Conservation (phyloP, 2,797 vertebrate species). For the Anguilla marmorata region DNA sequence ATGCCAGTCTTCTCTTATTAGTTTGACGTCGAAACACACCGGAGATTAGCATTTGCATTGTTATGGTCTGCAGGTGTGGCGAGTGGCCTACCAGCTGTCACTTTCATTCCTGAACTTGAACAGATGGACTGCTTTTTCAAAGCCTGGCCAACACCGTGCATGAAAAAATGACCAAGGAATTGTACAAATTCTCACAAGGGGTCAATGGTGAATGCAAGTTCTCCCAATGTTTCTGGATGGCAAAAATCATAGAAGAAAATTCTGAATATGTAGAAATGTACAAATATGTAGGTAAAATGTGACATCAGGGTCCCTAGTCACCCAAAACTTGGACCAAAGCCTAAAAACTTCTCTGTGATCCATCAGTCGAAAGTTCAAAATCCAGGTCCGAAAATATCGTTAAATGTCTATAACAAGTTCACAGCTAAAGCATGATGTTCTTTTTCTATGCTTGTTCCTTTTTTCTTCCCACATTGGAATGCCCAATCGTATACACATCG, state of each 20-base stretch:
- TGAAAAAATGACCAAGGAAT: neutral
- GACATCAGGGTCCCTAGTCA: too few species aligned
- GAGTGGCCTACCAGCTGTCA: conserved; percentile 3
- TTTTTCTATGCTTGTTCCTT: too few species aligned
- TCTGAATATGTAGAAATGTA: neutral
- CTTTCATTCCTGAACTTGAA: conserved; percentile 1
- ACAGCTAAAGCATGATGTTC: too few species aligned
- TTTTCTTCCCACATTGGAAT: too few species aligned
- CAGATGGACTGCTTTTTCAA: neutral
- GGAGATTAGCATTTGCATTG: conserved; percentile 1
- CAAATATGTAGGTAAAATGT: too few species aligned
- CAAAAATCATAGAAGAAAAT: neutral
- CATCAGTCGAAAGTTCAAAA: too few species aligned
- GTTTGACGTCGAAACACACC: neutral
- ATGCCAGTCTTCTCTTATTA: neutral
- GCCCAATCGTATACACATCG: too few species aligned
- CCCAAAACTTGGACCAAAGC: too few species aligned
- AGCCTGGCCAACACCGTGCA: neutral
- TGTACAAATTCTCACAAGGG: neutral
- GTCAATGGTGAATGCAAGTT: neutral
- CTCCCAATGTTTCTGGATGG: neutral
- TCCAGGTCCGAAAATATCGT: too few species aligned
- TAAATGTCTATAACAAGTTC: too few species aligned
- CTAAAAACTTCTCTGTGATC: too few species aligned
- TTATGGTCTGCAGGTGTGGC: neutral